Conservation (phyloP, 2,113 vertebrate genomes). For the Coryphaenoides rupestris region DNA sequence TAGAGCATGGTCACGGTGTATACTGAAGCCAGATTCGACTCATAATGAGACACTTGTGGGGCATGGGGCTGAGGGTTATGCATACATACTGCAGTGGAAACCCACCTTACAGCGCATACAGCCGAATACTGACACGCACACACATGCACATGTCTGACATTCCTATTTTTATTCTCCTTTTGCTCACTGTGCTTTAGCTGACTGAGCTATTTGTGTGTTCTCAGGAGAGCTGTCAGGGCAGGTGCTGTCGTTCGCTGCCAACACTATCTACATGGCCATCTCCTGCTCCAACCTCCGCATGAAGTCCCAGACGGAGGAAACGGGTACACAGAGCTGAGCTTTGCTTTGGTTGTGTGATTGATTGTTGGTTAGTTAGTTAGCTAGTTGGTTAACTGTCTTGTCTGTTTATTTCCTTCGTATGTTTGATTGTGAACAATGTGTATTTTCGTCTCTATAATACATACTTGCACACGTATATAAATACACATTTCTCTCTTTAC, state of each 20-base stretch:
- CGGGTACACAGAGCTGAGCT: too few species aligned
- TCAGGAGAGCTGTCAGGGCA: constrained; percentile 71
- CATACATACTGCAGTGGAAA: neutral
- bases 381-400: constrained; percentile 3
- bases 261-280: constrained; percentile 77
- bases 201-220: neutral
- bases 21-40: too few species aligned
- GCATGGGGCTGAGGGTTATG: neutral
- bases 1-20: too few species aligned
- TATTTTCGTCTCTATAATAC: too few species aligned
- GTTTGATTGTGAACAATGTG: too few species aligned
- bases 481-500: neutral
- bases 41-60: too few species aligned
- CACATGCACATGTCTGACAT: neutral
- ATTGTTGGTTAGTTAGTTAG: too few species aligned
- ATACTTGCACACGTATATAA: neutral
- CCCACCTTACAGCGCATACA: neutral
- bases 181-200: too few species aligned
- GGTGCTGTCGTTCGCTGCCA: constrained; percentile 76
- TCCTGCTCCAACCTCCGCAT: constrained; percentile 67
- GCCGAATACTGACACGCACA: neutral
- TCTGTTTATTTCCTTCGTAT: neutral
- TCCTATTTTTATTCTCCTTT: neutral
- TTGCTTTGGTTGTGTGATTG: too few species aligned
- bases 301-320: constrained; percentile 29